A percentile compares a stretch with the other conserved stretches of the same genome.
phyloP scores from a whole-genome alignment of 1,140 invertebrate genomes.

The Hesperophylax magnus region DNA sequence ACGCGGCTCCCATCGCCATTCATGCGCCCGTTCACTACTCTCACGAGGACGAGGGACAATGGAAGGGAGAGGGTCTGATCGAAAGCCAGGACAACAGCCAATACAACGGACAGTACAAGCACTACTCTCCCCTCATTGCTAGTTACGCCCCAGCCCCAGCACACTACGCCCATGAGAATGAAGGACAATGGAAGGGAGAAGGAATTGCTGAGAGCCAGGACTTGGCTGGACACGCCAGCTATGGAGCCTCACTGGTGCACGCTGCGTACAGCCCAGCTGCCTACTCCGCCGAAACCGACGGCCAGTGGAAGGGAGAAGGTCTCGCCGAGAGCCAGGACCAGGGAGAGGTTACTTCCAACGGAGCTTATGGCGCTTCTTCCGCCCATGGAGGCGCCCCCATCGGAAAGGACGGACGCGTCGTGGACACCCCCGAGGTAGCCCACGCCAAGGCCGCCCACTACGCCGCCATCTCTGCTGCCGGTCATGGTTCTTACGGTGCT shows the following conservation, averaged over 20 bases:
- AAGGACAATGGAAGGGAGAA: not conserved
- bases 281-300: slow-evolving; percentile 39
- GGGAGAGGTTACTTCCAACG: no score
- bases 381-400: slow-evolving; percentile 58
- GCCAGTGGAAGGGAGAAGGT: slow-evolving; percentile 38
- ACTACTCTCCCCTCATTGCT: no score
- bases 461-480: slow-evolving; percentile 62
- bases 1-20: no score
- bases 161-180: no score
- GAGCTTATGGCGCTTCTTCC: no score
- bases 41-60: slow-evolving; percentile 29
- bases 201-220: not conserved
- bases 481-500: slow-evolving; percentile 1
- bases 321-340: slow-evolving; percentile 47
- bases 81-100: slow-evolving; percentile 39
- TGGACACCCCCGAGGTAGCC: slow-evolving; percentile 68
- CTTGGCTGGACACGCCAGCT: not conserved
- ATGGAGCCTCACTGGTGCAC: not conserved
- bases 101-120: not conserved
- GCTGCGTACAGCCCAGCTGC: not conserved
- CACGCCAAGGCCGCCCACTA: slow-evolving; percentile 68
- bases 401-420: slow-evolving; percentile 60
- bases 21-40: no score
- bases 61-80: slow-evolving; percentile 44
- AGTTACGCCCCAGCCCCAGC: no score